phyloP scores from a whole-genome alignment of 2,888 invertebrate species.

The Physocephala rufipes region DNA sequence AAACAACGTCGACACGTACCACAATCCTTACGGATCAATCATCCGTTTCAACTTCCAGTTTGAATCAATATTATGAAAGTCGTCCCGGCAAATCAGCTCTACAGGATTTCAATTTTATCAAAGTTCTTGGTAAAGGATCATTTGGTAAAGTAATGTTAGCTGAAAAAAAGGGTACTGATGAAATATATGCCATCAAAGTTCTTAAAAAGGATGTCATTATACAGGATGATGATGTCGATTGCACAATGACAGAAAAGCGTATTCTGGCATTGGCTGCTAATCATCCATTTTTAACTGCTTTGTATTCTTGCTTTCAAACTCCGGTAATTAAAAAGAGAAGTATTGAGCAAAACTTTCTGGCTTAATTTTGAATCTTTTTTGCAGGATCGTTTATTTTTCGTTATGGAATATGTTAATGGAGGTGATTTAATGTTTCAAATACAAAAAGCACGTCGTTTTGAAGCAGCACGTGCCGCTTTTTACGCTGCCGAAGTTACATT shows the following conservation, averaged over 20 bases:
- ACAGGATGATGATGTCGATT: conserved; percentile 99
- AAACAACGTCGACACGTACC: conserved; percentile 57
- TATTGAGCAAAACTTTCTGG: neutral
- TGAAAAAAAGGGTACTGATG: conserved; percentile 91
- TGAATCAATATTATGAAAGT: conserved; percentile 57
- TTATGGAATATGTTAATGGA: conserved; percentile 99
- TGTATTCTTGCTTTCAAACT: conserved; percentile 98
- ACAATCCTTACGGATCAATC: conserved; percentile 51
- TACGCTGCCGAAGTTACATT: conserved; percentile 99
- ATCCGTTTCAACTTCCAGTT: conserved; percentile 54
- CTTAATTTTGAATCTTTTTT: conserved; percentile 1
- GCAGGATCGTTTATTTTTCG: conserved; percentile 93
- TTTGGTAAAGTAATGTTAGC: conserved; percentile 99
- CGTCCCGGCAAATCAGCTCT: conserved; percentile 73
- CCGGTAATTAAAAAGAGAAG: conserved; percentile 67
- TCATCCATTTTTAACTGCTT: conserved; percentile 97
- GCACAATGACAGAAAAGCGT: conserved; percentile 98
- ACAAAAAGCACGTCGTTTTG: conserved; percentile 96
- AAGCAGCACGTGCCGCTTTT: conserved; percentile 90
- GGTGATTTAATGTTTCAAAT: conserved; percentile 99
- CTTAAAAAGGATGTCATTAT: conserved; percentile 98
- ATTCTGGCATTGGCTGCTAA: conserved; percentile 96
- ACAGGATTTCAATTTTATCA: conserved; percentile 95
- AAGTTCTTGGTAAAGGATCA: conserved; percentile 98
- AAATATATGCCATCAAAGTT: conserved; percentile 87